Conservation (phyloP, 64 coral and sea anemone genomes). For the Porites lutea region DNA sequence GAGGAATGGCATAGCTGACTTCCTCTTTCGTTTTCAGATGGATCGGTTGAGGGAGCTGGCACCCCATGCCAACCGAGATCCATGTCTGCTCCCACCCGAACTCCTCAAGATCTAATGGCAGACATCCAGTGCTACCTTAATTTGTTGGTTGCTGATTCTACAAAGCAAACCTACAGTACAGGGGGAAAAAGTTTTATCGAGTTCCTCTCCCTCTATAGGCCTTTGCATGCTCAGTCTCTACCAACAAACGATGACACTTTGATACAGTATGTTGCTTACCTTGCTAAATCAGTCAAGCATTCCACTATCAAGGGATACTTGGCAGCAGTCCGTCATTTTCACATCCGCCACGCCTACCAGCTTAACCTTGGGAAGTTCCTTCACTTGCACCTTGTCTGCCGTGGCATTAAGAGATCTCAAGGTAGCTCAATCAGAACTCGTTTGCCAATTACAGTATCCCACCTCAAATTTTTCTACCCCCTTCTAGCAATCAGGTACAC, state of each 20-base stretch:
- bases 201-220: neutral
- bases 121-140: neutral
- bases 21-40: constrained; percentile 68
- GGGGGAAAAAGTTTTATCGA: neutral
- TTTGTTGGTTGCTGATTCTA: no score
- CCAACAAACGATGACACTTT: neutral
- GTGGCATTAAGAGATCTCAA: neutral
- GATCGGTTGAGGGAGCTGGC: neutral
- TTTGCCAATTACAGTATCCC: no score
- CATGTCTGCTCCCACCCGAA: neutral
- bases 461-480: no score
- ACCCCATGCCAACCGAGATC: neutral
- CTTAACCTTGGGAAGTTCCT: no score
- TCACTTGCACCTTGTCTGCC: neutral
- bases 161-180: neutral
- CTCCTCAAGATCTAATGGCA: neutral
- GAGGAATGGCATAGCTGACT: constrained; percentile 20
- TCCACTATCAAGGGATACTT: neutral
- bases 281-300: constrained; percentile 4
- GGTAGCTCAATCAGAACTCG: neutral
- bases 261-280: neutral
- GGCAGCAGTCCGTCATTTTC: neutral
- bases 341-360: neutral
- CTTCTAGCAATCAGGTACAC: no score
- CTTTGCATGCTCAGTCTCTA: neutral